Conservation (phyloP, 2,888 invertebrate genomes). For the Spicauda simplicius region DNA sequence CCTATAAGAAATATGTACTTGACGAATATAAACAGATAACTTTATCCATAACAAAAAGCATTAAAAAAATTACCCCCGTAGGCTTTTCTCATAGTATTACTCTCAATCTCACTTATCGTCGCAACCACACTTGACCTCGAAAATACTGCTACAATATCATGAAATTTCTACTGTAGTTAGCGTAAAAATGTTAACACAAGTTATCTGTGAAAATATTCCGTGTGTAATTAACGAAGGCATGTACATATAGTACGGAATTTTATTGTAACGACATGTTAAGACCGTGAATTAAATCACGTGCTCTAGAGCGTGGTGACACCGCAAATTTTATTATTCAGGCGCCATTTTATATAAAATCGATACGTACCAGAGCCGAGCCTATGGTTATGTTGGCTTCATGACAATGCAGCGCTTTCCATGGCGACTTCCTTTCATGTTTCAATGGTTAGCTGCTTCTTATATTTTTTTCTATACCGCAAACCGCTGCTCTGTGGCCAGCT, state of each 20-base stretch:
- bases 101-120: neutral
- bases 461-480: neutral
- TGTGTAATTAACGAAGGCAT: neutral
- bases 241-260: neutral
- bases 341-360: slow-evolving; percentile 24
- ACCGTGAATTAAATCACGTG: slow-evolving; percentile 1
- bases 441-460: neutral
- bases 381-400: slow-evolving; percentile 16
- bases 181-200: too few relatives aligned
- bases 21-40: too few relatives aligned
- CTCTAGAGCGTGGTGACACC: neutral
- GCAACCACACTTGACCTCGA: too few relatives aligned
- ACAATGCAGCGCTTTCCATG: slow-evolving; percentile 24
- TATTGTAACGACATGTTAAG: neutral
- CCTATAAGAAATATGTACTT: too few relatives aligned
- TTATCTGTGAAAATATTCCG: neutral
- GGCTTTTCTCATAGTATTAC: neutral
- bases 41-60: neutral
- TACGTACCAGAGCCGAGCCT: slow-evolving; percentile 5
- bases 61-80: neutral
- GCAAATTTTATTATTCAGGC: slow-evolving; percentile 27
- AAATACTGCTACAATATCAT: too few relatives aligned
- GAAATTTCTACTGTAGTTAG: too few relatives aligned
- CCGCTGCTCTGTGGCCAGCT: neutral
- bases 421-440: slow-evolving; percentile 14